Conservation (phyloP, 2,888 invertebrate genomes). For the Cylloceria caligata region DNA sequence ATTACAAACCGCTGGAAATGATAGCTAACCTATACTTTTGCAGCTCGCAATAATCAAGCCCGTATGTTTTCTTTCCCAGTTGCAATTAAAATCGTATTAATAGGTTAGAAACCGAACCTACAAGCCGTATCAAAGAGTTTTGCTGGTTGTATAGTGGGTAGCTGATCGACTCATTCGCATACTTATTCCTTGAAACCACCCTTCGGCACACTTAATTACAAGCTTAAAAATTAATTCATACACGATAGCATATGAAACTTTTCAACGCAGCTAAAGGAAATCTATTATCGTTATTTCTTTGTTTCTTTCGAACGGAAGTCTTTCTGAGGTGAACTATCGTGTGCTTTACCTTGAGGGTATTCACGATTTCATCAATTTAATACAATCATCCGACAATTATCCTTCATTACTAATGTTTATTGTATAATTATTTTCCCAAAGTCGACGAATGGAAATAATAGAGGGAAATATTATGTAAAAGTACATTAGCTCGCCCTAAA, state of each 20-base stretch:
- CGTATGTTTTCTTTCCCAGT: constrained; percentile 76
- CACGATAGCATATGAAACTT: constrained; percentile 30
- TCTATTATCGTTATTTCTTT: constrained; percentile 37
- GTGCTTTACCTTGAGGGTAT: constrained; percentile 22
- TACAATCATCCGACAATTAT: constrained; percentile 59
- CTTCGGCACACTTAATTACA: constrained; percentile 75
- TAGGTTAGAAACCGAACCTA: constrained; percentile 68
- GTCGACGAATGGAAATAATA: not conserved
- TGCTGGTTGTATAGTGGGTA: constrained; percentile 17
- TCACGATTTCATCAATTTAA: constrained; percentile 33
- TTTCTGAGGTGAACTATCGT: not conserved
- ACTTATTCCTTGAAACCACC: constrained; percentile 14
- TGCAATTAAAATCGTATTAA: constrained; percentile 81
- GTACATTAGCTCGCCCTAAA: not conserved
- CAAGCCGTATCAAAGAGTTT: constrained; percentile 5
- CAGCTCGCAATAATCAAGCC: constrained; percentile 48
- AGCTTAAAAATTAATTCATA: constrained; percentile 75
- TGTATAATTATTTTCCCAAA: not conserved
- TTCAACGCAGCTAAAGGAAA: constrained; percentile 28
- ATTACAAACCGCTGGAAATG: not conserved
- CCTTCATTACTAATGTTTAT: constrained; percentile 16
- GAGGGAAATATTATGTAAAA: not conserved
- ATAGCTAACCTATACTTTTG: constrained; percentile 22
- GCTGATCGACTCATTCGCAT: constrained; percentile 42
- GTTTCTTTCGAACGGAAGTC: constrained; percentile 21